These are phyloP conservation scores for Rhipidura dahli DNA, from an alignment of 2,113 vertebrate genomes.

Conservation along the genomic window DNA sequence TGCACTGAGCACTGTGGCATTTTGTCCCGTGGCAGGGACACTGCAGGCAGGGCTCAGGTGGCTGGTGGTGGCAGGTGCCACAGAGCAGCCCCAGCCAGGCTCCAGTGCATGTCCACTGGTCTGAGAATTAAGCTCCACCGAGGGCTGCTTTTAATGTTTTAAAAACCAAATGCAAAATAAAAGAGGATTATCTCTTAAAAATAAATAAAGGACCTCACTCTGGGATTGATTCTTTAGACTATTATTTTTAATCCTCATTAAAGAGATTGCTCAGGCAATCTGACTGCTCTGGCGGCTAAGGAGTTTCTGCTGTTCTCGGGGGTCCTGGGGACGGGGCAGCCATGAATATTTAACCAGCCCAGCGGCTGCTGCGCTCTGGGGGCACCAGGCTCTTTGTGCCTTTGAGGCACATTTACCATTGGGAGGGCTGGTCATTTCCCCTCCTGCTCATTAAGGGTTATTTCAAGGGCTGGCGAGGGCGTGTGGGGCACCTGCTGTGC, in stretches of 20 bases:
- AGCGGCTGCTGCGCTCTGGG: not conserved
- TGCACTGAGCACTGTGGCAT: rapidly evolving
- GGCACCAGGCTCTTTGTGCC: not conserved
- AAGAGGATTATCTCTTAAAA: conserved; percentile 30
- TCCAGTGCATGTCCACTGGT: not conserved
- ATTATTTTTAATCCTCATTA: conserved; percentile 52
- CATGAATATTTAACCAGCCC: conserved; percentile 16
- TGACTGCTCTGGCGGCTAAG: not conserved
- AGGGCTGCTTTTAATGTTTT: not conserved
- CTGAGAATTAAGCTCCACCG: not conserved
- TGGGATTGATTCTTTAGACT: not conserved
- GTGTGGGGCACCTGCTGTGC: not conserved
- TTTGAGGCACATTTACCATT: not conserved
- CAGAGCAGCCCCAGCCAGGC: rapidly evolving
- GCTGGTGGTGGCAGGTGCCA: not conserved
- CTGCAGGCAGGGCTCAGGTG: rapidly evolving
- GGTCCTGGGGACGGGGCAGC: not conserved
- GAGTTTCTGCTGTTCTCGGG: not conserved
- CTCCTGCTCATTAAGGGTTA: not conserved
- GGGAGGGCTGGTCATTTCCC: not conserved
- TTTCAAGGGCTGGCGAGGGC: not conserved
- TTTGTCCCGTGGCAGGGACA: not conserved
- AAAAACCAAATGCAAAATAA: not conserved
- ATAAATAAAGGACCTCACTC: not conserved
- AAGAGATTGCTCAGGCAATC: not conserved